Evolutionary conservation across 2,797 vertebrate genomes (phyloP).

Genomic region (Cossypha polioptera): DNA sequence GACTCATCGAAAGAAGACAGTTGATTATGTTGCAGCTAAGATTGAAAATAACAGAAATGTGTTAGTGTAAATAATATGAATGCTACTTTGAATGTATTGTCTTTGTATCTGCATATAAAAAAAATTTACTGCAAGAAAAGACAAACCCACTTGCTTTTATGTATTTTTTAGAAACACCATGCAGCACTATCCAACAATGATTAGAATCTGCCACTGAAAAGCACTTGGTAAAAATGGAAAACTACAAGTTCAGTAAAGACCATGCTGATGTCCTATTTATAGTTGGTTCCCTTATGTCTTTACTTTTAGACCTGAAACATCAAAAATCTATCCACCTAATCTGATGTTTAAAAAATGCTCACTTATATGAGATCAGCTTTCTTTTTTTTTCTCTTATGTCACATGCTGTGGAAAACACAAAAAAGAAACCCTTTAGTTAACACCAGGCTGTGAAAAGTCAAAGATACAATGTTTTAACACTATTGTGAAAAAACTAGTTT

Average conservation of each 20-base stretch:
- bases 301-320: background rate
- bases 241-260: background rate
- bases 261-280: background rate
- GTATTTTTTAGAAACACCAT: background rate
- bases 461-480: background rate
- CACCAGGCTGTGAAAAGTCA: background rate
- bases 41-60: background rate
- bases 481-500: background rate
- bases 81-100: background rate
- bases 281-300: background rate
- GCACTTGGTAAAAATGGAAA: background rate
- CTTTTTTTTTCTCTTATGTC: background rate
- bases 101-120: background rate
- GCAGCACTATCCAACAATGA: background rate
- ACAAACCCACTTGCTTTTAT: background rate
- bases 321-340: background rate
- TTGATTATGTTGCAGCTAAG: background rate
- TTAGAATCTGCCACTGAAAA: background rate
- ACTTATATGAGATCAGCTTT: background rate
- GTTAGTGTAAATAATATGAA: background rate
- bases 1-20: background rate
- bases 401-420: background rate
- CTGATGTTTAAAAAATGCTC: background rate
- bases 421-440: background rate
- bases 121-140: background rate